Base-by-base conservation (phyloP, 1,140 invertebrate genomes). In the Diabrotica virgifera region DNA sequence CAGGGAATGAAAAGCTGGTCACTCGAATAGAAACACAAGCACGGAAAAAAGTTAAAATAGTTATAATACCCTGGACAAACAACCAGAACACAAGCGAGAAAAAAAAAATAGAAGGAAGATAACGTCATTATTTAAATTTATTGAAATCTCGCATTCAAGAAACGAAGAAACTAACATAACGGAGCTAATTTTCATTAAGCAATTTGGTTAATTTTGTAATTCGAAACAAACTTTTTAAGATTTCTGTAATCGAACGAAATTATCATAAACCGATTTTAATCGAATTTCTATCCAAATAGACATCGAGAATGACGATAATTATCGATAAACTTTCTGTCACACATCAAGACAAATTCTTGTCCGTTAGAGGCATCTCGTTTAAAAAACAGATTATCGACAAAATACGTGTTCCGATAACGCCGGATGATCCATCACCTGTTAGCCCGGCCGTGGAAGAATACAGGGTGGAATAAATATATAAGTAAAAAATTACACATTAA, bases 371-470 rank as follows among this genome's bases (percentile, higher is more conserved):
- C 36, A 57, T 57, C 55, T 57, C 55, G 55, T 57, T 57, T 57
- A 57, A 36, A 57, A 57, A 57, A 57, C 55, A 57, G 55, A 57
- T 57, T 57, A 57, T 57, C 55, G 55, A 36, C 55, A 57, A 57
- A 57, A 57, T 57, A 36, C 55, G 37, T 57, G 55, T 37, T 37
- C 24, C 36, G 55, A 57, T 57, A 57, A 12, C 2, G 37, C n/a
- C 5, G 36, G 36, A 57, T 57, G 36, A 57, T 57, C 55, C 55
- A 57, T 57, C 55, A 57, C 36, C n/a, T 57, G 55, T 57, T 57
- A 10, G n/a, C 63, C 65, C 24, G 12, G 55, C 35, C 55, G 55
- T 46, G 40, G 40, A 46, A 3, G 8, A 10, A 10, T 46, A 46
- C 40, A 46, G 40, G 40, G n/a, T n/a, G 40, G n/a, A 46, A 46